Evolutionary conservation across 2,888 invertebrate genomes (phyloP), one percentile per base, ranked within the genome.

Genomic region (Tiphia femorata): DNA sequence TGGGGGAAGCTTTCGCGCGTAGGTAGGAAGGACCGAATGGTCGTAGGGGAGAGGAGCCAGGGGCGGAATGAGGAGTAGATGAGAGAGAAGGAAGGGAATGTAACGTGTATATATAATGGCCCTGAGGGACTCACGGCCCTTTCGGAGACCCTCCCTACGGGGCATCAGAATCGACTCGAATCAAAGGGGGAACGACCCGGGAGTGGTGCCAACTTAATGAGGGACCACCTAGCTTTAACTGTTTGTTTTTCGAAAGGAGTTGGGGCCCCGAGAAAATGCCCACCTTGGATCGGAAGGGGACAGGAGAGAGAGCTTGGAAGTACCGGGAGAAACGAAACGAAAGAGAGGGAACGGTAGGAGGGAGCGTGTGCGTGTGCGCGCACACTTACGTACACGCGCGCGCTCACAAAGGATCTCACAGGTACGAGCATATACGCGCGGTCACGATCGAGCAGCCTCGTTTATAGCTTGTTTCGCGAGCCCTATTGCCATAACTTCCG

Each of bases 121-220:
- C 66, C 62, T 50, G 42, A 64, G 75, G 73, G 73, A 71, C 59
- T 58, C 56, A 57, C 53, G 65, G 62, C 49, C 62, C 69, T 65
- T 53, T 64, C 62, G 67, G 60, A 54, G 61, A 66, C 57, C 61
- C 58, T 66, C 64, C 68, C 67, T 51, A 70, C 52, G 58, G 61
- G 62, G 64, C 56, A 68, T 54, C 57, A 42, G 67, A 42, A 69
- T 69, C 67, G 54, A 55, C 65, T 64, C 41, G 72, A 67, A 72
- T 70, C 64, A 64, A 51, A 59, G 67, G 70, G 71, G 70, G 72
- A 74, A 70, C 72, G 72, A 70, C 68, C 66, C 58, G 49, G 61
- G 70, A 67, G 67, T 72, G 70, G 75, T 78, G 75, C 74, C 74
- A 78, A 76, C 72, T 72, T 78, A 78, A 78, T 75, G 77, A 78